Percentiles rank a stretch among this genome's conserved stretches.
Conservation (phyloP, 1,140 invertebrate genomes). For the Colletes gigas region DNA sequence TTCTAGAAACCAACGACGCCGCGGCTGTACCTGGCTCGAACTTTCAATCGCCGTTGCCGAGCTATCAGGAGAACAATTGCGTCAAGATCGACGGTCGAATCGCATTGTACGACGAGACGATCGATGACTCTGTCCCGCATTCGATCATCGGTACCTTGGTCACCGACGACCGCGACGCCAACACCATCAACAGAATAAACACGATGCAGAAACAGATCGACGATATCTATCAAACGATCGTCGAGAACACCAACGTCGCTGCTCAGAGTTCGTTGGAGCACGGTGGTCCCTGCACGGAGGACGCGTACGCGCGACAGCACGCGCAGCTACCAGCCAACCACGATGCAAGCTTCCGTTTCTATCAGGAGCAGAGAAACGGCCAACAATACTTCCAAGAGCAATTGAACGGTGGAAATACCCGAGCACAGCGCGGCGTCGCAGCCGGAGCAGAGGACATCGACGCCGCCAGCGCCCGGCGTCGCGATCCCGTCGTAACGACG, state of each 20-base stretch:
- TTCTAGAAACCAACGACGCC: slow-evolving; percentile 78
- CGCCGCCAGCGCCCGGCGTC: slow-evolving; percentile 58
- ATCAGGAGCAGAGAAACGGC: slow-evolving; percentile 64
- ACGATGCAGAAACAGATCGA: slow-evolving; percentile 77
- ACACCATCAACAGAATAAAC: slow-evolving; percentile 76
- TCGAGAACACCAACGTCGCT: slow-evolving; percentile 68
- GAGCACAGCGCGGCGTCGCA: slow-evolving; percentile 68
- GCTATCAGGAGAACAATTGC: slow-evolving; percentile 82
- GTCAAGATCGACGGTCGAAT: slow-evolving; percentile 57
- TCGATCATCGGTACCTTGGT: slow-evolving; percentile 36
- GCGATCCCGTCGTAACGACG: slow-evolving; percentile 59
- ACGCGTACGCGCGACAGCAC: slow-evolving; percentile 62
- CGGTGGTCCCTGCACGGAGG: slow-evolving; percentile 66
- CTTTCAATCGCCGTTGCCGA: slow-evolving; percentile 84
- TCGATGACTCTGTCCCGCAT: slow-evolving; percentile 32
- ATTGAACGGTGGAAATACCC: slow-evolving; percentile 44
- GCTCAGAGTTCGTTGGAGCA: slow-evolving; percentile 65
- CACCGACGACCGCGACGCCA: slow-evolving; percentile 62
- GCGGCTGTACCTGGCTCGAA: slow-evolving; percentile 70
- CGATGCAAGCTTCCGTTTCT: slow-evolving; percentile 45
- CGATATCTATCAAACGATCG: slow-evolving; percentile 78
- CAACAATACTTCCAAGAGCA: slow-evolving; percentile 65
- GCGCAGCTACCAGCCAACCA: slow-evolving; percentile 26
- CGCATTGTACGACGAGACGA: slow-evolving; percentile 29
- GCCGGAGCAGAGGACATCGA: slow-evolving; percentile 61